Base-by-base conservation (phyloP, 2,888 invertebrate species). In the Cepaea hortensis region DNA sequence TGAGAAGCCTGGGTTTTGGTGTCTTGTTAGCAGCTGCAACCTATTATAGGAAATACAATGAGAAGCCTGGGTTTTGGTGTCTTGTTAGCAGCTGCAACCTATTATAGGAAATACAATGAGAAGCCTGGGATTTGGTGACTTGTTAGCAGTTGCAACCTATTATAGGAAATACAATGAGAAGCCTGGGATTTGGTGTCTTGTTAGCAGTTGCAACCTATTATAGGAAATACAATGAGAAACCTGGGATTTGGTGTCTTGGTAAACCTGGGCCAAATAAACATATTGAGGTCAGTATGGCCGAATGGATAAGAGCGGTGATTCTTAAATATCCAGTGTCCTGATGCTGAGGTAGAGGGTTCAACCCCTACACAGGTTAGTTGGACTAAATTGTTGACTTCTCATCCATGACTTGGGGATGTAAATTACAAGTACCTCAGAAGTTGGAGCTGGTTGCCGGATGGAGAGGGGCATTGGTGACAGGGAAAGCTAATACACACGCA, bases 41-140 rank as follows among this genome's bases (percentile, higher is more conserved):
- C 76, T 76, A 76, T 20, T 50, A 76, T 18, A 20, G 50, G 35
- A 35, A 35, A 35, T 35, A 35, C 35, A 35, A 35, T 35, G 35
- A 35, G 35, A 35, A 35, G 35, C 35, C 35, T 35, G 35, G 35
- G 35, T 1, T 35, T 35, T 35, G 35, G 35, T 35, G 35, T 91
- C 68, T 90, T 89, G 81, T 90, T 90, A 84, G 90, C 88, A 73
- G 86, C 83, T 85, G 87, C 91, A 50, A 90, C 90, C 92, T 92
- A 88, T 62, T 48, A 46, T 15, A 23, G 13, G 73, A 75, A 15
- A 35, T 75, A 15, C 6, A 5, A 18, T 11, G 5, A 68, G 11
- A 68, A n/a, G 68, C 68, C n/a, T 20, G 13, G 5, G 13, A 15
- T 18, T 4, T 68, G 55, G 55, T 35, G 35, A 91, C 68, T 90